Evolutionary conservation across 2,113 vertebrate species (phyloP), one percentile per base, ranked within the genome.

Genomic region (Callopanchax toddi): DNA sequence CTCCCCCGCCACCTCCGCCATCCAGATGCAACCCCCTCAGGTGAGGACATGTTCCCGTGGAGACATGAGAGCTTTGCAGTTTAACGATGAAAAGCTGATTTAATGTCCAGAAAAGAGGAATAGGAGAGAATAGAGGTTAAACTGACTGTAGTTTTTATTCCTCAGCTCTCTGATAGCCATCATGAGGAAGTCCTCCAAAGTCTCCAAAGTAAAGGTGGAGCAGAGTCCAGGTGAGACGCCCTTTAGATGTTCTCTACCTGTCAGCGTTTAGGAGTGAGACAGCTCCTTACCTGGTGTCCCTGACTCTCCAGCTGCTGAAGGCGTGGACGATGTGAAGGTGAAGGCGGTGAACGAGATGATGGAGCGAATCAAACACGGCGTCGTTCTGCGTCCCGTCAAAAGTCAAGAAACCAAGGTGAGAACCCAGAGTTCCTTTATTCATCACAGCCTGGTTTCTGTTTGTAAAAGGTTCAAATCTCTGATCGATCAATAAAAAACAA

Each of bases 261-360:
- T 32, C 29, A 32, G 29, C 10, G 29, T 32, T 34, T 21, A 21
- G 1, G 5, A 1, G 0, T 48, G 7, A 2, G 34, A 6, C 34
- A 36, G 36, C 36, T 37, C 36, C 11, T 37, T 9, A 29, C 22
- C 23, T 36, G 9, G 25, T 32, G 2, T 45, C 32, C 48, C 1
- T 44, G 4, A n/a, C 25, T 39, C 17, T 57, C 1, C 29, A 91
- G 91, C 56, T 11, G 74, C 52, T 9, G 91, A 87, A 51, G 91
- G 83, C 1, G 76, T 57, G 44, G 86, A 91, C 3, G 90, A 93
- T 3, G 93, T 94, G 55, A 94, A 94, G 71, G 86, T 89, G 61
- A 94, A 94, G 81, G 93, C 93, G 0, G 91, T 94, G 50, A 94
- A 94, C 29, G 93, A 94, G 84, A 94, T 94, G 93, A 94, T 94